Evolutionary conservation across 2,888 invertebrate species (phyloP), one percentile per base, ranked within the genome.

Genomic region (Caenorhabditis wallacei): DNA sequence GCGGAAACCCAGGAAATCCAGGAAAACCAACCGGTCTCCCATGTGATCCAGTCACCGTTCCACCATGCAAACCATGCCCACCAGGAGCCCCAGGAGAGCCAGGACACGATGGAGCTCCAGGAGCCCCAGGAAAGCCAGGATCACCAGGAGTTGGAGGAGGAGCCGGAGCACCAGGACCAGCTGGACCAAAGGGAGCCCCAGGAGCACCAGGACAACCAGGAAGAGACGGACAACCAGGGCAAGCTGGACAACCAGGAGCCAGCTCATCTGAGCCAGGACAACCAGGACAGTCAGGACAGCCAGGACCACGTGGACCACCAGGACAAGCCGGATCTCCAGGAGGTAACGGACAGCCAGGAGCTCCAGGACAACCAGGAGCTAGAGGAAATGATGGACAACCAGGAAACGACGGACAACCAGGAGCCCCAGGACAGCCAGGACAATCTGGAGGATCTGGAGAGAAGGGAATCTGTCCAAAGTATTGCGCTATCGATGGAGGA

Each of bases 1-100:
- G 76, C 57, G 85, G 85, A 80, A 61, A 80, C 24, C 82, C 76
- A 20, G 85, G 85, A 71, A 80, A 71, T 48, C 86, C 84, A 59
- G 88, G 89, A 70, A 87, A 85, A 74, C 86, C 87, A 26, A 83
- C 84, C n/a, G 76, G 70, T 20, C 72, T 81, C n/a, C 90, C 90
- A 18, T 90, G 88, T 76, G 88, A 90, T 40, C 88, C 88, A 48
- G 84, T 84, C 57, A 90, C 90, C 56, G 86, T 88, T 43, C 87
- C 87, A 61, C 84, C 84, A 71, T 85, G 88, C 82, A 84, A 84
- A 59, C 89, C 88, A 51, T 89, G 88, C 85, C 86, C 87, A 69
- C 85, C 71, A 71, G 88, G 88, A 82, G 84, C 87, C 18, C 82
- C 82, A 56, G 90, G 88, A 80, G 82, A 69, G 18, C 78, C 81